These are phyloP conservation scores for Caenorhabditis drosophilae DNA, from an alignment of 2,888 invertebrate genomes.

Conservation along the genomic window DNA sequence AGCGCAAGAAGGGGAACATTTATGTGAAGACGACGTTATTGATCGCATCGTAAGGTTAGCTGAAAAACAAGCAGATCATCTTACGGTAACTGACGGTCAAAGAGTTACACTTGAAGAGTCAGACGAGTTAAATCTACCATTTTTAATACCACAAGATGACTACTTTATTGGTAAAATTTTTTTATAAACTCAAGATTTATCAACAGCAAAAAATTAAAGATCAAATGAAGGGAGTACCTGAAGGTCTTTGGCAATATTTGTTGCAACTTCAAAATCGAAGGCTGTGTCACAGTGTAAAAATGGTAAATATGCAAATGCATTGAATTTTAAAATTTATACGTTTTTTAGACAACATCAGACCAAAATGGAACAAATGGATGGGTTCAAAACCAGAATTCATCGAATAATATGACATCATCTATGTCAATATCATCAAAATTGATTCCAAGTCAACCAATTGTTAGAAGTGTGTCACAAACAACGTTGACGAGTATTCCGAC, in stretches of 20 bases:
- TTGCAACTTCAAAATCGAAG: constrained; percentile 34
- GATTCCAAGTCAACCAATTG: constrained; percentile 29
- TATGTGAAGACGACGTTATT: constrained; percentile 74
- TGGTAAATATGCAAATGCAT: background rate
- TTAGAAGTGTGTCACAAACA: constrained; percentile 47
- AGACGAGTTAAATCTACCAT: constrained; percentile 82
- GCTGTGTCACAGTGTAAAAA: constrained; percentile 38
- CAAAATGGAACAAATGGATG: background rate
- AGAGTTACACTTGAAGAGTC: constrained; percentile 88
- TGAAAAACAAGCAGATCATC: constrained; percentile 79
- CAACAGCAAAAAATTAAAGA: constrained; percentile 22
- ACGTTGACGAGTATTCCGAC: constrained; percentile 48
- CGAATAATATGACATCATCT: constrained; percentile 14
- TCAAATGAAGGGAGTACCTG: constrained; percentile 39
- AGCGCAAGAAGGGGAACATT: constrained; percentile 75
- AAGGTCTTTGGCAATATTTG: constrained; percentile 42
- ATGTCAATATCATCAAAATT: constrained; percentile 4
- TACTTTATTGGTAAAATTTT: constrained; percentile 76
- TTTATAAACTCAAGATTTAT: background rate
- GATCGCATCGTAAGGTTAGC: constrained; percentile 72
- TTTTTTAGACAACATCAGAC: background rate
- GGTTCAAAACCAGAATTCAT: constrained; percentile 7
- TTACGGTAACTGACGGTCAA: constrained; percentile 80
- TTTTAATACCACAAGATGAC: constrained; percentile 94
- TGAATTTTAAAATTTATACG: background rate